Evolutionary conservation across 2,113 vertebrate species (phyloP).

Genomic region (Setophaga coronata): DNA sequence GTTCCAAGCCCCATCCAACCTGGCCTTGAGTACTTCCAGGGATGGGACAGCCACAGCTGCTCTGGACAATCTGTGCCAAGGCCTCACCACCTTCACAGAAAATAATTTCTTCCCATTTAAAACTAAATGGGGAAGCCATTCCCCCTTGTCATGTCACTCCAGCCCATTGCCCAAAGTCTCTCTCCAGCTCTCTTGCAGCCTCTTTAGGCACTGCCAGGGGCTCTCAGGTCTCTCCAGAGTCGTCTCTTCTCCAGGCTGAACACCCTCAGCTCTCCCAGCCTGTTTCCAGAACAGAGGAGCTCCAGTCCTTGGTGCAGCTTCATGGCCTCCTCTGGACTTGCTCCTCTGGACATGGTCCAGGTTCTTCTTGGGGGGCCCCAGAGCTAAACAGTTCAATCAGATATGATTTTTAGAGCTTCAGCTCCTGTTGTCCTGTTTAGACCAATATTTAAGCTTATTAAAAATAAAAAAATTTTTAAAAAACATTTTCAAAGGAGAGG

Average conservation of each 20-base stretch:
- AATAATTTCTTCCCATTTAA: background rate
- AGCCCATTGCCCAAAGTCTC: background rate
- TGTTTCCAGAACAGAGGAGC: background rate
- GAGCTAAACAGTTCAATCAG: background rate
- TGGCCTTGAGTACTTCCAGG: background rate
- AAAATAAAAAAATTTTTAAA: background rate
- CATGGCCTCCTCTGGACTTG: too few relatives aligned
- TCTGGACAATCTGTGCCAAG: background rate
- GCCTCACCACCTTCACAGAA: background rate
- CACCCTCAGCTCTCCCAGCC: background rate
- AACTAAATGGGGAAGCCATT: fast-evolving
- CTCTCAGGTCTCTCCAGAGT: background rate
- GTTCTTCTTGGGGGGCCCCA: background rate
- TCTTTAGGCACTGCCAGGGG: background rate
- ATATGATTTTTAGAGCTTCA: background rate
- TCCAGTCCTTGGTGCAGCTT: background rate
- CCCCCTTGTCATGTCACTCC: background rate
- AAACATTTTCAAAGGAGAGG: background rate
- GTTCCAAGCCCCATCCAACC: background rate
- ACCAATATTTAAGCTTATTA: background rate
- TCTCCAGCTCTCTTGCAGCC: background rate
- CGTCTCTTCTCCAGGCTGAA: background rate
- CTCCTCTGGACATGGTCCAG: background rate
- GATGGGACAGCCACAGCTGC: too few relatives aligned
- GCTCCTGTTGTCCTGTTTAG: background rate